phyloP scores from a whole-genome alignment of 2,113 vertebrate species.

The Actinemys pallida region DNA sequence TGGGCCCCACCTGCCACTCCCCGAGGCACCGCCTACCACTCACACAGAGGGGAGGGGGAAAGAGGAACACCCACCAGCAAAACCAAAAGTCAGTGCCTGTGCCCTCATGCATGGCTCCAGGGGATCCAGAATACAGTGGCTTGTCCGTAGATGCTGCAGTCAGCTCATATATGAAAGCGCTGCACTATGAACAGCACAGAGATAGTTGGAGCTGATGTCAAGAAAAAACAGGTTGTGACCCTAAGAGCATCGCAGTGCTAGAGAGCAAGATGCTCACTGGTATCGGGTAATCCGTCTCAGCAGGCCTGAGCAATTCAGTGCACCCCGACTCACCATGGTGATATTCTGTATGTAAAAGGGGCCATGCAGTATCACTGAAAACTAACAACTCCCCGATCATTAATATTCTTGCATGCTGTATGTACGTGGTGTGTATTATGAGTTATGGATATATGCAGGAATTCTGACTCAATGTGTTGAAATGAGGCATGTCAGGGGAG shows the following conservation, averaged over 20 bases:
- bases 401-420: not conserved
- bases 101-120: not conserved
- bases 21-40: no score
- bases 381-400: not conserved
- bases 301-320: not conserved
- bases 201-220: not conserved
- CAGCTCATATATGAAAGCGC: not conserved
- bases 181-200: not conserved
- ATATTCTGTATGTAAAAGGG: not conserved
- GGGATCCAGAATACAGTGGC: not conserved
- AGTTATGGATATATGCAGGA: not conserved
- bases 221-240: not conserved
- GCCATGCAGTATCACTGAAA: not conserved
- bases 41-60: no score
- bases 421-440: not conserved
- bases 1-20: no score
- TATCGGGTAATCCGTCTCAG: not conserved
- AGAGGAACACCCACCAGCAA: no score
- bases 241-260: not conserved
- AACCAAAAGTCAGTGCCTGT: no score
- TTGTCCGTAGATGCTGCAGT: not conserved
- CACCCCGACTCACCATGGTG: not conserved
- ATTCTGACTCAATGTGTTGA: not conserved
- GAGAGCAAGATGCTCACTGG: no score
- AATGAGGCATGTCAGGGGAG: not conserved